These are phyloP conservation scores for Kryphioiulus occultus DNA, from an alignment of 2,888 invertebrate genomes.

Conservation along the genomic window DNA sequence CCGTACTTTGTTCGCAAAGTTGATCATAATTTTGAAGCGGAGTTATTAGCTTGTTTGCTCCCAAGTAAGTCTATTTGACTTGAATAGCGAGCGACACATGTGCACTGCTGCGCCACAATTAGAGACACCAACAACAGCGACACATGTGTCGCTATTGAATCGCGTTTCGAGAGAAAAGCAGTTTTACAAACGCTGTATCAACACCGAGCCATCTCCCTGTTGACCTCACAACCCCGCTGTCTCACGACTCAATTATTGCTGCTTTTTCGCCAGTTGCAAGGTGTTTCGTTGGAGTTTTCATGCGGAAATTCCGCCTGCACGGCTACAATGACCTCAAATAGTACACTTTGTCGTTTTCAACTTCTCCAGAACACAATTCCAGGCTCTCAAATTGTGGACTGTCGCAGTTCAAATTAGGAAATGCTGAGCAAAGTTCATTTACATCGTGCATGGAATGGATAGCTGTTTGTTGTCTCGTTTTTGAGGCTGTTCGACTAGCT, in stretches of 20 bases:
- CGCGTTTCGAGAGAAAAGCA: not conserved
- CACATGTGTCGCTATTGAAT: constrained; percentile 8
- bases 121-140: not conserved
- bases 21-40: not conserved
- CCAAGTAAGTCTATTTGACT: constrained; percentile 3
- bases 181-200: not conserved
- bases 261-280: not conserved
- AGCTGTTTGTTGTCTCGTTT: too few species aligned
- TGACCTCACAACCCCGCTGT: not conserved
- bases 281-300: not conserved
- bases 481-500: too few species aligned
- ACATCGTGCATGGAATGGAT: too few species aligned
- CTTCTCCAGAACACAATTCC: not conserved
- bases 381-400: too few species aligned
- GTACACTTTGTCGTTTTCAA: not conserved
- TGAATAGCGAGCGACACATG: not conserved
- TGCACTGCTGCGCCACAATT: not conserved
- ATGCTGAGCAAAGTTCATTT: not conserved
- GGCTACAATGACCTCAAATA: not conserved
- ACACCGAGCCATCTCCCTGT: not conserved
- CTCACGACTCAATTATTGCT: not conserved
- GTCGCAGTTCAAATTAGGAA: not conserved
- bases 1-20: not conserved
- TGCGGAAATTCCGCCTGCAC: constrained; percentile 29
- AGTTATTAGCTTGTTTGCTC: not conserved